phyloP scores from a whole-genome alignment of 1,140 invertebrate genomes.

The Zaprionus tsacasi region DNA sequence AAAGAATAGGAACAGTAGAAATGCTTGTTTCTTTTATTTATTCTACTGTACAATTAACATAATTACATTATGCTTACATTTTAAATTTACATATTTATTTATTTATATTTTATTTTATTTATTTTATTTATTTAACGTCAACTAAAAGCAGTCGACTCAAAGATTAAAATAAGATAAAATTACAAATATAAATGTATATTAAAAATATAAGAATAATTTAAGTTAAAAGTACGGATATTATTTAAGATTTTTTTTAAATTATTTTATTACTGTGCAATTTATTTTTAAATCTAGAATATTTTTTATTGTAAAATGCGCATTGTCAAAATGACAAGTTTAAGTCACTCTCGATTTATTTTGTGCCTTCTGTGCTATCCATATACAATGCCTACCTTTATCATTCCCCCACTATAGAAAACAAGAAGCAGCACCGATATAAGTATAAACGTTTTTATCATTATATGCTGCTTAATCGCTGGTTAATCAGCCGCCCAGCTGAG shows the following conservation, averaged over 20 bases:
- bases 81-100: not conserved
- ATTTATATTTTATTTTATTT: too few species aligned
- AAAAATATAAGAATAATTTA: too few species aligned
- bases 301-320: too few species aligned
- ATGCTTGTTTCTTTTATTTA: not conserved
- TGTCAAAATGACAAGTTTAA: not conserved
- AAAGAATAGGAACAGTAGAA: not conserved
- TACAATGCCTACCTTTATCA: not conserved
- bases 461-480: not conserved
- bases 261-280: not conserved
- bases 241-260: too few species aligned
- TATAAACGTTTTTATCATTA: conserved; percentile 20
- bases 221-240: too few species aligned
- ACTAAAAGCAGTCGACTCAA: too few species aligned
- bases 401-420: not conserved
- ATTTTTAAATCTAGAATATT: too few species aligned
- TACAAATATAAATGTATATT: too few species aligned
- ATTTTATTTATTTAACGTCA: too few species aligned
- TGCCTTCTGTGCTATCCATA: too few species aligned
- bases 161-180: too few species aligned
- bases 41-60: not conserved
- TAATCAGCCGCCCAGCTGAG: conserved; percentile 38
- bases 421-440: not conserved
- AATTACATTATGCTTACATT: not conserved
- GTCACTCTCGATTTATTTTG: too few species aligned